Evolutionary conservation across 92 coral and sea anemone species (phyloP), one percentile per base, ranked within the genome.

Genomic region (Heteractis magnifica): DNA sequence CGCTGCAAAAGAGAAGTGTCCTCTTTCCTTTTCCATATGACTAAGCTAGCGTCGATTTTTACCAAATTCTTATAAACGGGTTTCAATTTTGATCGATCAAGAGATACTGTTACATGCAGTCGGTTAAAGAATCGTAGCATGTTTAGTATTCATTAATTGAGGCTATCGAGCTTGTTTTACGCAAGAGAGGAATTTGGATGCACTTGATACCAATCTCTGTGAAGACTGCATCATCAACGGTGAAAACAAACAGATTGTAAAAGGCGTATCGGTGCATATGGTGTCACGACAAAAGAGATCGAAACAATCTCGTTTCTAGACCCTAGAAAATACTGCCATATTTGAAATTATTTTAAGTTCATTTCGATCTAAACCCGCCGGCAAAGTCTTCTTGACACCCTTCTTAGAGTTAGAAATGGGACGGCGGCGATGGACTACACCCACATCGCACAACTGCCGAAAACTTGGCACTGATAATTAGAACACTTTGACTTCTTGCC

Each of bases 381-480:
- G 44, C 44, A 34, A 2, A 34, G 44, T 34, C 44, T 34, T 34
- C 44, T 34, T 34, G 44, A 34, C 44, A 34, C 44, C 44, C 44
- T 34, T 34, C 3, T 34, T 34, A 2, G 44, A 34, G 44, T 34
- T 34, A 2, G 44, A 34, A 34, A 34, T 34, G 44, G 44, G 44
- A 34, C 3, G 44, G 44, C 44, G 44, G 44, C 44, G 44, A 34
- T 34, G 44, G 44, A 34, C 44, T 34, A 34, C 44, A 34, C 44
- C 16, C 21, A 64, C n/a, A 64, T 18, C 3, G n/a, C 71, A 18
- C 26, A 64, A 64, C 21, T 16, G 71, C 21, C 16, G 10, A n/a
- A 64, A 19, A 19, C 23, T 23, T 68, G 73, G 73, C 73, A 68
- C 73, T 68, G 73, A 21, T 68, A 68, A 68, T 68, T 68, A 20